These are phyloP conservation scores for Zingel zingel DNA, from an alignment of 2,113 vertebrate genomes.

Conservation along the genomic window DNA sequence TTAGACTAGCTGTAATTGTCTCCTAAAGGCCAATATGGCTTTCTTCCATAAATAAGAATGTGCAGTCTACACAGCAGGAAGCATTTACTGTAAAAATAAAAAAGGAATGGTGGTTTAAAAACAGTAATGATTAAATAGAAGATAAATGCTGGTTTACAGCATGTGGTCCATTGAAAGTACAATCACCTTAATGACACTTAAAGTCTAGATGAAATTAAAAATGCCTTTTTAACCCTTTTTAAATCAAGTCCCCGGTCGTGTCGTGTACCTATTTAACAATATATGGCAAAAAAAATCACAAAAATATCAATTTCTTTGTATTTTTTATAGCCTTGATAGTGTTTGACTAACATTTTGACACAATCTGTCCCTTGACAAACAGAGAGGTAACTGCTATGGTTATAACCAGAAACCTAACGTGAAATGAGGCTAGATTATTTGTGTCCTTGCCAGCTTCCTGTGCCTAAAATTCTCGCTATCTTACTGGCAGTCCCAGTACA, in stretches of 20 bases:
- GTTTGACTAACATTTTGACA: background rate
- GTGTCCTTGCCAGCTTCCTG: background rate
- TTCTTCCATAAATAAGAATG: background rate
- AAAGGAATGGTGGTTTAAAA: background rate
- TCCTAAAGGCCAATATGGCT: background rate
- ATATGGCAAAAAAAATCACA: too few relatives aligned
- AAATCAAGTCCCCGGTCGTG: too few relatives aligned
- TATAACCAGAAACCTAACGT: constrained; percentile 9
- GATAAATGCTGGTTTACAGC: background rate
- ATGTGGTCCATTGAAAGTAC: background rate
- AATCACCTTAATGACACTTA: too few relatives aligned
- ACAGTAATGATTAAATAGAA: background rate
- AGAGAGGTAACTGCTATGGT: background rate
- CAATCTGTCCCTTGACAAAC: background rate
- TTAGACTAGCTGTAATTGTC: constrained; percentile 11
- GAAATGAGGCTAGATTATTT: background rate
- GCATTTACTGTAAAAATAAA: too few relatives aligned
- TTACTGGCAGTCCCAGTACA: constrained; percentile 4
- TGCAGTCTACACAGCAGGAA: background rate
- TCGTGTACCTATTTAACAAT: too few relatives aligned
- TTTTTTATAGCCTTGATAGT: background rate
- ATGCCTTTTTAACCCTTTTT: too few relatives aligned
- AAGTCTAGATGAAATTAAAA: too few relatives aligned
- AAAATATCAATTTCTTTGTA: too few relatives aligned
- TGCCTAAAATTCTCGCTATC: background rate